Evolutionary conservation across 2,888 invertebrate species (phyloP).

Genomic region (Synergus gifuensis): DNA sequence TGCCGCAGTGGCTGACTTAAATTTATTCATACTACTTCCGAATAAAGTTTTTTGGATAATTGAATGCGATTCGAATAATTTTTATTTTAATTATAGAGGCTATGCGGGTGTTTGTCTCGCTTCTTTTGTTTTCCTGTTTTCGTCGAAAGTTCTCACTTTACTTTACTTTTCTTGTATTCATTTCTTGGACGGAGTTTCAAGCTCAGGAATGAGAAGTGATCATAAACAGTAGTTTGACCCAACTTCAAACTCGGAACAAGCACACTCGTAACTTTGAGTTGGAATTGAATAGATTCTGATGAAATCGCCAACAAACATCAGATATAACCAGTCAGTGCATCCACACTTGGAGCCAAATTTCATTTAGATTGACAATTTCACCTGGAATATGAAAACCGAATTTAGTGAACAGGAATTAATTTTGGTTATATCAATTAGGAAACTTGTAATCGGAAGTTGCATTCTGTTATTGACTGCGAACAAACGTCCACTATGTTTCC

Average conservation of each 20-base stretch:
- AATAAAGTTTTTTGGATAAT: not conserved
- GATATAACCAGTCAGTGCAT: not conserved
- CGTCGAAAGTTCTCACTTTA: not conserved
- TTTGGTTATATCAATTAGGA: not conserved
- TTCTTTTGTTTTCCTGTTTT: slow-evolving; percentile 11
- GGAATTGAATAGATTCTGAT: slow-evolving; percentile 34
- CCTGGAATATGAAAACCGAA: not conserved
- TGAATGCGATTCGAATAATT: not conserved
- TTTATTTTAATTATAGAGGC: not conserved
- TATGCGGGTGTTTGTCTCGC: not conserved
- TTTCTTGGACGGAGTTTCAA: slow-evolving; percentile 4
- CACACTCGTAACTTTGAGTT: slow-evolving; percentile 16
- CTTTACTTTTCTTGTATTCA: slow-evolving; percentile 27
- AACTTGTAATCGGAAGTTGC: not conserved
- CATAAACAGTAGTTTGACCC: slow-evolving; percentile 35
- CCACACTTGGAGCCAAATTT: not conserved
- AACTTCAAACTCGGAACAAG: slow-evolving; percentile 23
- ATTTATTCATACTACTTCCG: not conserved
- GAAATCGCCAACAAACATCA: slow-evolving; percentile 30
- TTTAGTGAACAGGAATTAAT: not conserved
- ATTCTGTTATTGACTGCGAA: too few relatives aligned
- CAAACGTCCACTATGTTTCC: too few relatives aligned
- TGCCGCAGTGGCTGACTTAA: not conserved
- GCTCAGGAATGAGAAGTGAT: not conserved
- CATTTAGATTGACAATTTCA: not conserved